Percentiles rank a stretch among this genome's conserved stretches.
Conservation (phyloP, 2,797 vertebrate species). For the Trichosurus vulpecula region DNA sequence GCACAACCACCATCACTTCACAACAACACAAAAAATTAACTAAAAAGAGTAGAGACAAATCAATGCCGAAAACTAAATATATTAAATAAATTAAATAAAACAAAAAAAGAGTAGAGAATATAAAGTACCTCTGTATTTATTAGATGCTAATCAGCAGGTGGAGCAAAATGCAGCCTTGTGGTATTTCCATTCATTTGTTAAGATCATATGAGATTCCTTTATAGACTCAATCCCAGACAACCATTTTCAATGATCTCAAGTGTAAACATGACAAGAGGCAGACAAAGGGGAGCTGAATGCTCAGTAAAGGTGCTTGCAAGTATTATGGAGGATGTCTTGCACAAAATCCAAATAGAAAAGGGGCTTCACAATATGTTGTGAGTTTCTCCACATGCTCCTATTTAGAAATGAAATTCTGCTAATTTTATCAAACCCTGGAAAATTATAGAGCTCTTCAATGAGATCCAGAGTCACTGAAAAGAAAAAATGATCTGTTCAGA, state of each 20-base stretch:
- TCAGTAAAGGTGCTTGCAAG: not conserved
- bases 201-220: not conserved
- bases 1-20: not conserved
- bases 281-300: not conserved
- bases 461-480: not conserved
- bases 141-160: not conserved
- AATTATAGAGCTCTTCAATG: not conserved
- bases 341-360: not conserved
- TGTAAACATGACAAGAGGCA: not conserved
- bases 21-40: not conserved
- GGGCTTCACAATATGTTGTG: not conserved
- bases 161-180: not conserved
- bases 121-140: not conserved
- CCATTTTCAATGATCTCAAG: not conserved
- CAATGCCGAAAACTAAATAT: no score
- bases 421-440: not conserved
- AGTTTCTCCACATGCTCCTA: not conserved
- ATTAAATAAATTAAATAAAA: no score
- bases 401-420: not conserved
- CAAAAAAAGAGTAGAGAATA: not conserved
- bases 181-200: not conserved
- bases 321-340: not conserved
- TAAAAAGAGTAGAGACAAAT: not conserved
- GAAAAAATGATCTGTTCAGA: not conserved
- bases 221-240: not conserved